phyloP scores from a whole-genome alignment of 2,113 vertebrate species.

The Nicator chloris region DNA sequence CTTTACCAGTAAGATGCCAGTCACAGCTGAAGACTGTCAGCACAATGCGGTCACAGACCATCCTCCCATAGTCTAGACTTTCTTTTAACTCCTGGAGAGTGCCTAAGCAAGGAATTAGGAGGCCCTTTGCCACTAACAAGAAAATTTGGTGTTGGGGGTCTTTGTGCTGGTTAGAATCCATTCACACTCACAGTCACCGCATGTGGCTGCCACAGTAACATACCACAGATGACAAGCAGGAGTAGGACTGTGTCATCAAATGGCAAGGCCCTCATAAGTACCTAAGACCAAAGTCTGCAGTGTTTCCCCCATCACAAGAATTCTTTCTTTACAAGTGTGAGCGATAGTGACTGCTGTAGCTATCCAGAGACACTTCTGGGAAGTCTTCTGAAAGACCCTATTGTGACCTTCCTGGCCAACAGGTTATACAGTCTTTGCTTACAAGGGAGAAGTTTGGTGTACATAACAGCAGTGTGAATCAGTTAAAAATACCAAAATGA shows the following conservation, averaged over 20 bases:
- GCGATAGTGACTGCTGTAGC: neutral
- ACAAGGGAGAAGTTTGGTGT: accelerated
- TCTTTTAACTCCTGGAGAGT: neutral
- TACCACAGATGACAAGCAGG: neutral
- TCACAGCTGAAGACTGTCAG: neutral
- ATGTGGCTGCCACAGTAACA: neutral
- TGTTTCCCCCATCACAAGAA: neutral
- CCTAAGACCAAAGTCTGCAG: neutral
- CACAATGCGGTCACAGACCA: neutral
- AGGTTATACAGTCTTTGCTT: neutral
- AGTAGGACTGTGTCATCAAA: neutral
- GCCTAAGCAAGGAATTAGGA: neutral
- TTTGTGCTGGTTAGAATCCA: neutral
- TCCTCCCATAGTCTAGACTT: neutral
- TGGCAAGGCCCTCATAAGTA: neutral
- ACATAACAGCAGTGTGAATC: neutral
- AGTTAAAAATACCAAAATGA: neutral
- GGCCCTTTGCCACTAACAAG: neutral
- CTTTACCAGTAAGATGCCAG: neutral
- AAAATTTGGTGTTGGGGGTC: neutral
- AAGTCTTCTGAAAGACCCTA: neutral
- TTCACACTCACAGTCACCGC: neutral
- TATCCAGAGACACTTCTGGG: neutral
- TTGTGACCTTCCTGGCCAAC: neutral
- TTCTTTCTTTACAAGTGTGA: neutral